Base-by-base conservation (phyloP, 2,797 vertebrate genomes). In the Semaprochilodus insignis region DNA sequence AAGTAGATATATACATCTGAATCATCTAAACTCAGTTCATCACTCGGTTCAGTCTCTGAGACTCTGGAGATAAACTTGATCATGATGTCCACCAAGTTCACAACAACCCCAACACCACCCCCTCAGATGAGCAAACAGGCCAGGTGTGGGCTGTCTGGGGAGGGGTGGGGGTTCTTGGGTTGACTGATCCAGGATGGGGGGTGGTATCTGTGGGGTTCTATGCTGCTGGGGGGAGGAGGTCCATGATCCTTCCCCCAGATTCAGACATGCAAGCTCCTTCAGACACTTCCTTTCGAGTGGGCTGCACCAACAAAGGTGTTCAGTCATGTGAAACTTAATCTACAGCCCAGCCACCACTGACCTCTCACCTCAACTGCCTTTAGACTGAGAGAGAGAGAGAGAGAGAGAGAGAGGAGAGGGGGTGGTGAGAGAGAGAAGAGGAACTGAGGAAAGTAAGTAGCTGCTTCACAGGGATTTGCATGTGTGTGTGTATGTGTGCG, bases 271-370 rank as follows among this genome's bases (percentile, higher is more conserved):
- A 81, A 89, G 82, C 62, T 81, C 81, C 81, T 81, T 85, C 72
- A 81, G 80, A 87, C 84, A 86, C 84, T 88, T 90, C 86, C 89
- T 88, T 89, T 87, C 75, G 80, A 86, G 88, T 82, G 65, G 74
- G 48, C 87, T 63, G 16, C 80, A 82, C 81, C 82, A 86, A 88
- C 89, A 94, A 95, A 95, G 93, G 89, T 92, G 91, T 92, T 93
- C 91, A 93, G 90, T 93, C 92, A 94, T 91, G 92, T 93, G 94
- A 92, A 94, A 93, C 91, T 83, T 85, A 85, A 94, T 88, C 88
- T 91, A 89, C 69, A 87, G 90, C 90, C 87, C 85, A 80, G 73
- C 91, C 91, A 91, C 87, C 66, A 65, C 88, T 92, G 90, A 93
- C 91, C 92, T 91, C 76, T 92, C 83, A 91, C 91, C 89, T 87